Evolutionary conservation across 2,888 invertebrate species (phyloP), one percentile per base, ranked within the genome.

Genomic region (Eristalis arbustorum): DNA sequence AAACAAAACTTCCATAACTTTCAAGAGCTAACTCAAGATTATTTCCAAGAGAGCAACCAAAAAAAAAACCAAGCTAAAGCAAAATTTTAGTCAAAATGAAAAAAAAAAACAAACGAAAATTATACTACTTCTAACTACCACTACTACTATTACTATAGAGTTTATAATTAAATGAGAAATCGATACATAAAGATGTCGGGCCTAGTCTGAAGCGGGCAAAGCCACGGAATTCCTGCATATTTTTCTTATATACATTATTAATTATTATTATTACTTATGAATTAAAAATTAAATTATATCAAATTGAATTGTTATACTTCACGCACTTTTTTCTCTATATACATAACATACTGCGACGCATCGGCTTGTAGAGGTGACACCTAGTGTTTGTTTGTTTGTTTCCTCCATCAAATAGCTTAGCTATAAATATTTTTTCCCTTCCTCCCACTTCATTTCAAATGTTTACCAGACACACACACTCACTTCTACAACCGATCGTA

Each of bases 241-340:
- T 87, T 31, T 87, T 87, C 74, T 87, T 87, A 87, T 82, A 59
- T 59, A 13, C 66, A 87, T 67, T 81, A 75, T 67, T 69, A 75
- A 22, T 84, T 84, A 40, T 81, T 84, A 40, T 81, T 82, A 77
- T 77, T 57, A 76, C 49, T 72, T 72, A 72, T 75, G 49, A 71
- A 74, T 74, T 28, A 82, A n/a, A n/a, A n/a, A 64, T 56, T 59
- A 59, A 64, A 23, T 62, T 42, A 59, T 37, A 71, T 61, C 57
- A 81, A 82, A 85, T 77, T 78, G 78, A 87, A 87, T 87, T 83
- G 87, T 83, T 87, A 49, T 49, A 87, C 49, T 87, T 87, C 83
- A 67, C 87, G 83, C 87, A 87, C 87, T 75, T 83, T 64, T 83
- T 49, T 49, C 49, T 49, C 49, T 49, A 49, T 49, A n/a, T 49